A percentile compares a stretch with the other conserved stretches of the same genome.
Conservation (phyloP, 2,797 vertebrate species). For the Lepus oiostolus region DNA sequence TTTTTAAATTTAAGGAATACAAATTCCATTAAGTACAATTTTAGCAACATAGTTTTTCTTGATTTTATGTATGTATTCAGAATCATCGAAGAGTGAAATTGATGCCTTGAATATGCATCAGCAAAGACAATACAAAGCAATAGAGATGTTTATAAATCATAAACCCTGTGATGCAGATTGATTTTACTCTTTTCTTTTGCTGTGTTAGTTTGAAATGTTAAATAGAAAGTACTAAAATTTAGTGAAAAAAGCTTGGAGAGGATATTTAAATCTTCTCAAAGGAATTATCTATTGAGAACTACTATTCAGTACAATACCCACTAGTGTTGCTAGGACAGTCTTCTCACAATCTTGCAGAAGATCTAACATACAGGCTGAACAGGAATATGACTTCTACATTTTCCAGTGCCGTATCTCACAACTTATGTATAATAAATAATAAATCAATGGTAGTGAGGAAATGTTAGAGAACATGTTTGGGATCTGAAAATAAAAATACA, state of each 20-base stretch:
- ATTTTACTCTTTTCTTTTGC: background rate
- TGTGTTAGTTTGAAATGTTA: background rate
- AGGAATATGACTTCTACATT: background rate
- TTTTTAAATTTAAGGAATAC: no score
- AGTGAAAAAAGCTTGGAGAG: background rate
- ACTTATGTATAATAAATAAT: background rate
- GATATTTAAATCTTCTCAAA: background rate
- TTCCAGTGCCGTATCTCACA: background rate
- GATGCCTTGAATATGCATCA: background rate
- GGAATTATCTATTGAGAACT: background rate
- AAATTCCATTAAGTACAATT: no score
- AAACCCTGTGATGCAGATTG: background rate
- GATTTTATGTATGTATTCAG: background rate
- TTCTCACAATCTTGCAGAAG: background rate
- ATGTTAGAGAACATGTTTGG: background rate
- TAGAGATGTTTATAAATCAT: background rate
- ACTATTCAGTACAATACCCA: background rate
- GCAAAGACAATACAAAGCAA: background rate
- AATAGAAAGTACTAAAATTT: background rate
- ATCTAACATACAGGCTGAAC: no score
- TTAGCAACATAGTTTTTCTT: no score
- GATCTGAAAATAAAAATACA: background rate
- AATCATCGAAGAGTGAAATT: background rate
- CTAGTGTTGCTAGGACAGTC: background rate
- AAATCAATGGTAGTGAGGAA: background rate